These are phyloP conservation scores for Tiliacea aurago DNA, from an alignment of 2,888 invertebrate genomes.

Conservation along the genomic window DNA sequence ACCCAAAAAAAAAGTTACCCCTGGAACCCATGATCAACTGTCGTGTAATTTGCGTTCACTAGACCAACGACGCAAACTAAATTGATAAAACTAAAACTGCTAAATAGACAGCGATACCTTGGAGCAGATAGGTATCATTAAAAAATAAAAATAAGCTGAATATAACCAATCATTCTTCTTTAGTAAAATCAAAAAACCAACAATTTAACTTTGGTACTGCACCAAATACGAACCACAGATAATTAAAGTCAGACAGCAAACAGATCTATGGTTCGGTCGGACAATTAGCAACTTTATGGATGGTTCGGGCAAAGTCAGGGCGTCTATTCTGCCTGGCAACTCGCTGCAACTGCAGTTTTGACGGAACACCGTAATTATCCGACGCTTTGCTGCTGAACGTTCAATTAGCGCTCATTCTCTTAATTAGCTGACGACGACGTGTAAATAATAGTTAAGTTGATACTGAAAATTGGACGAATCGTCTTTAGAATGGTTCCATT, in stretches of 20 bases:
- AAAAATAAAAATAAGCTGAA: background rate
- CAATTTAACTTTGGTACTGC: background rate
- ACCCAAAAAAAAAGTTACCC: too few species aligned
- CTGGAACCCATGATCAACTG: too few species aligned
- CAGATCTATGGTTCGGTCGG: slow-evolving; percentile 40
- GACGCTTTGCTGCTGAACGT: slow-evolving; percentile 33
- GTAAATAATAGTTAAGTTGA: slow-evolving; percentile 30
- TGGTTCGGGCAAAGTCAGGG: slow-evolving; percentile 22
- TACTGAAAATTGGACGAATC: background rate
- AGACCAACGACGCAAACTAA: background rate
- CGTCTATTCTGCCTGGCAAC: slow-evolving; percentile 30
- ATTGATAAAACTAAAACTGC: background rate
- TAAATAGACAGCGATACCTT: background rate
- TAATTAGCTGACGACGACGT: slow-evolving; percentile 42
- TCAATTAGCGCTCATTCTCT: slow-evolving; percentile 50
- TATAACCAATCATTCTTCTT: background rate
- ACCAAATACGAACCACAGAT: slow-evolving; percentile 43
- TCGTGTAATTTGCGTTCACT: background rate
- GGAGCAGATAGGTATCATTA: background rate
- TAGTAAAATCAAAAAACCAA: slow-evolving; percentile 1
- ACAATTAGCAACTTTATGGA: slow-evolving; percentile 53
- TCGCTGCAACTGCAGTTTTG: slow-evolving; percentile 48
- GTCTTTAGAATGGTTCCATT: background rate
- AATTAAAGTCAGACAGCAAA: slow-evolving; percentile 43
- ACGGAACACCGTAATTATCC: slow-evolving; percentile 32